Evolutionary conservation across 1,140 invertebrate species (phyloP), one percentile per base, ranked within the genome.

Genomic region (Copidosoma floridanum): DNA sequence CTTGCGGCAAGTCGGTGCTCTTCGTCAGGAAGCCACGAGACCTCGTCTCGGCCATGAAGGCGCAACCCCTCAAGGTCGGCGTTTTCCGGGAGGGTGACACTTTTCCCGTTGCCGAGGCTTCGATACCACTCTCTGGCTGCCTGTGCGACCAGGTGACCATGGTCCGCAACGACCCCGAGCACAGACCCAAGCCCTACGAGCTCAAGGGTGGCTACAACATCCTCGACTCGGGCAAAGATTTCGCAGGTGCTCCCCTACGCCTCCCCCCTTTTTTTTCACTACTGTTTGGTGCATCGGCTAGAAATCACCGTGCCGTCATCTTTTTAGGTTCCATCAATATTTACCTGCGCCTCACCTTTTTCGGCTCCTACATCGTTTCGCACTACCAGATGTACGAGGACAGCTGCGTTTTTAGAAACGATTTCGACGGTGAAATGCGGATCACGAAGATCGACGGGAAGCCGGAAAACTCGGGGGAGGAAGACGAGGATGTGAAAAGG

Each of bases 71-170:
- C 1, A 74, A 62, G 57, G 67, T 78, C 54, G 74, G 76, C 11
- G 65, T 79, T 29, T 79, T 78, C 61, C 71, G 77, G 12, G 10
- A 24, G 0, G 68, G 68, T 16, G 78, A 80, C 27, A 75, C 70
- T 50, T 80, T 71, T 67, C 77, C 77, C n/a, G 72, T 68, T 8
- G 77, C 74, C 7, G 70, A 79, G 50, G 65, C 68, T 5, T 63
- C 70, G 24, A 54, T 79, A 2, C 61, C 63, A 0, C 43, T 80
- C 24, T 69, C 71, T 0, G 77, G 76, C 2, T 80, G 78, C 38
- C 44, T 76, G 1, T 80, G 78, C 51, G 72, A 80, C 41, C 77
- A 80, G 60, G 55, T 79, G 5, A 66, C 70, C 7, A 77, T 79
- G 75, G 60, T 70, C 1, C 58, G 46, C 29, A 79, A 79, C 54